phyloP scores from a whole-genome alignment of 2,113 vertebrate genomes.

The Psittacula cyanocephala region DNA sequence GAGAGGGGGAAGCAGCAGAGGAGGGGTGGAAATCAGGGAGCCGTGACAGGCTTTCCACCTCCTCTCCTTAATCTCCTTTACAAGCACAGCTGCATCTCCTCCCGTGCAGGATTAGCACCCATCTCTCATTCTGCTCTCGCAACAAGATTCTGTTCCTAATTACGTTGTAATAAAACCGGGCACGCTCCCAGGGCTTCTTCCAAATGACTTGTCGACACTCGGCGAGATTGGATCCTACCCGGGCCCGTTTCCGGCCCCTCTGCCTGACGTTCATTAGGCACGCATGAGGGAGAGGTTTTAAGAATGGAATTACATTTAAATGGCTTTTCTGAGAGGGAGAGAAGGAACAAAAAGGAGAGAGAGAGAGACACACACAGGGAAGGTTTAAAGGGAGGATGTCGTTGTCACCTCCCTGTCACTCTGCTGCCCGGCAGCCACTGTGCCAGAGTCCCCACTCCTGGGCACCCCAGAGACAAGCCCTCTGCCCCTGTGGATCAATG shows the following conservation, averaged over 20 bases:
- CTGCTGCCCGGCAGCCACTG: background rate
- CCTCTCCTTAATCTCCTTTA: conserved; percentile 56
- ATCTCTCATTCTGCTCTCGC: conserved; percentile 75
- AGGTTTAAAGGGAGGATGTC: conserved; percentile 55
- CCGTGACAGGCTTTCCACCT: background rate
- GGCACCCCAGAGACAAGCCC: background rate
- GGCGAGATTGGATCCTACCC: conserved; percentile 73
- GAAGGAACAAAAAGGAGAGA: conserved; percentile 31
- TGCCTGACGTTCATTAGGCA: conserved; percentile 81
- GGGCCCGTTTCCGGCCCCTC: conserved; percentile 72
- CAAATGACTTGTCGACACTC: conserved; percentile 81
- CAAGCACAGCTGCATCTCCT: conserved; percentile 59
- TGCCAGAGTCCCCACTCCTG: background rate
- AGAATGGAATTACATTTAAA: conserved; percentile 84
- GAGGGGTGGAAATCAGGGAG: background rate
- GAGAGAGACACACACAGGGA: background rate
- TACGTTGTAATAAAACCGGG: conserved; percentile 81
- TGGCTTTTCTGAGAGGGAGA: conserved; percentile 80
- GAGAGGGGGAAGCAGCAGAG: background rate
- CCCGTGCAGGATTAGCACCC: conserved; percentile 75
- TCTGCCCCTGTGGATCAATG: fast-evolving
- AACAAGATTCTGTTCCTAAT: conserved; percentile 85
- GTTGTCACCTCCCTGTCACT: background rate
- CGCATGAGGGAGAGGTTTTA: conserved; percentile 80
- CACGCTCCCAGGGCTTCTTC: conserved; percentile 80